Conservation (phyloP, 2,797 vertebrate genomes). For the Esox masquinongy region DNA sequence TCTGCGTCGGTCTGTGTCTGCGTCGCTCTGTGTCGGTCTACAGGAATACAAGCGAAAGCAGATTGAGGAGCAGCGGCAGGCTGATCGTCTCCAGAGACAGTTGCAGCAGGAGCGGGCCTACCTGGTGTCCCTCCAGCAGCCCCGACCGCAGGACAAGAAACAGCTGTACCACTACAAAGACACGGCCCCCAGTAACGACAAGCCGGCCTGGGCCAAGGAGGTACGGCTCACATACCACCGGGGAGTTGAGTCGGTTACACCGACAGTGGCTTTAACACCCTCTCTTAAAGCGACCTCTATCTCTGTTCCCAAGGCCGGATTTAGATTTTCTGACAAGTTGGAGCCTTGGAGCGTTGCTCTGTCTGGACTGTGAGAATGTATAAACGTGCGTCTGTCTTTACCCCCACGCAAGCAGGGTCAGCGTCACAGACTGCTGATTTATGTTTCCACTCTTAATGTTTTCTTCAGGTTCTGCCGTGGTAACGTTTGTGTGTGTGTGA, state of each 20-base stretch:
- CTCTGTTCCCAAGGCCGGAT: not conserved
- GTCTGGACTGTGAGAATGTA: not conserved
- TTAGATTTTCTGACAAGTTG: not conserved
- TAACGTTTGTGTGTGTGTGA: not conserved
- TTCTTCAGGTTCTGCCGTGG: not conserved
- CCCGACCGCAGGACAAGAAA: slow-evolving; percentile 90
- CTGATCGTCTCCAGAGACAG: slow-evolving; percentile 93
- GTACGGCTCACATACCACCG: slow-evolving; percentile 59
- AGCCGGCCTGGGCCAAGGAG: slow-evolving; percentile 97
- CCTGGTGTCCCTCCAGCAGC: slow-evolving; percentile 91
- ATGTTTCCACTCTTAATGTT: not conserved
- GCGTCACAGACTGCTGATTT: not conserved
- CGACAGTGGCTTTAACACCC: not conserved
- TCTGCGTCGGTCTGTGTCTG: not conserved
- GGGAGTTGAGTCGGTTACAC: not conserved
- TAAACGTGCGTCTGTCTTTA: not conserved
- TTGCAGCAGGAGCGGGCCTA: slow-evolving; percentile 95
- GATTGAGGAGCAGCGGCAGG: slow-evolving; percentile 96
- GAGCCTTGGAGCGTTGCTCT: not conserved
- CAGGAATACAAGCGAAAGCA: slow-evolving; percentile 99
- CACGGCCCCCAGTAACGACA: slow-evolving; percentile 90
- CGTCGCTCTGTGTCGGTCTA: not conserved
- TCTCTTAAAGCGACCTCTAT: not conserved
- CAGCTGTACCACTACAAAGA: slow-evolving; percentile 98
- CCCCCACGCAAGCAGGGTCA: not conserved